Base-by-base conservation (phyloP, 37 sponge, comb jelly and placozoan species). In the Crambe crambe region DNA sequence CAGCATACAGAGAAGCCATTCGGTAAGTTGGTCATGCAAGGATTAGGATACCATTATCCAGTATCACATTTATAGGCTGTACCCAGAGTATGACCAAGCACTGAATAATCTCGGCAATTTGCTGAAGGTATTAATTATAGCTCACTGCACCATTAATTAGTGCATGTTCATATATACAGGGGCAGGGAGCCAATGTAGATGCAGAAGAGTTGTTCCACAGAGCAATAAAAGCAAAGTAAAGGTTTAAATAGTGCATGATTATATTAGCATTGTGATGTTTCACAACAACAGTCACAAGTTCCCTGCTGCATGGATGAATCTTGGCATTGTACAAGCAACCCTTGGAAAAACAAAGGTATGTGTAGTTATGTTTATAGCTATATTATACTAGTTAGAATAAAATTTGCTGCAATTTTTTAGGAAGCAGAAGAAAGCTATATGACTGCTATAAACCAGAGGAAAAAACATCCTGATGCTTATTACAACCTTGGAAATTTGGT, bases 251-350 rank as follows among this genome's bases (percentile, higher is more conserved):
- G 22, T 18, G 27, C 29, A 62, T 37, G 8, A 12, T 37, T 21
- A 32, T 27, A 37, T 2, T 29, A 68, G 29, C 68, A 35, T 2
- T 35, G 18, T 68, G 4, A 32, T 32, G 37, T 68, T 34, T 68
- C 12, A 4, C 38, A 15, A 12, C 36, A 72, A 31, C 39, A 86
- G 84, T 15, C 79, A 77, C 9, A 74, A 81, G 38, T 89, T 93
- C 76, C 86, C 94, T 39, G 94, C 90, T 15, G 94, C 90, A n/a
- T 89, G 94, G 94, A 93, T 93, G 94, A 93, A 93, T 41, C 80
- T 85, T n/a, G 94, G 90, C 40, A 93, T 89, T 38, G 89, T 89
- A 4, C 80, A 93, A 74, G 78, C 90, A 54, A 68, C 65, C 12
- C 71, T 89, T 31, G 72, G 77, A 37, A 80, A 82, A 58, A 40